A percentile compares a stretch with the other conserved stretches of the same genome.
phyloP scores from a whole-genome alignment of 1,140 invertebrate species.

The Samia ricini region DNA sequence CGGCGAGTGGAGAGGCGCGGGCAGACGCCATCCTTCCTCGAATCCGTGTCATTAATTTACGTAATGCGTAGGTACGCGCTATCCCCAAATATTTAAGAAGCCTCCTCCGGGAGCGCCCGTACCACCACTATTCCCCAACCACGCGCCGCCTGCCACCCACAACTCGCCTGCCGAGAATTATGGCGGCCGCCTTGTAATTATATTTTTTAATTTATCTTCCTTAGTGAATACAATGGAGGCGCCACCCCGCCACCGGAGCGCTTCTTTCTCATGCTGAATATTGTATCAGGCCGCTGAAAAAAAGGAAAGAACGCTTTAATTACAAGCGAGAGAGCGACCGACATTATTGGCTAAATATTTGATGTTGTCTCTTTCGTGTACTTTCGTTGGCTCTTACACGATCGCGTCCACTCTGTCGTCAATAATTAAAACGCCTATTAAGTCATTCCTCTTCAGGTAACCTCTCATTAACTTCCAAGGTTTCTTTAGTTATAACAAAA shows the following conservation, averaged over 20 bases:
- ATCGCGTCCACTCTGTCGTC: constrained; percentile 43
- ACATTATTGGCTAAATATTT: constrained; percentile 74
- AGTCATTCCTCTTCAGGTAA: constrained; percentile 62
- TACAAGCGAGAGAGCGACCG: constrained; percentile 73
- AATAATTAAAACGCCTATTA: constrained; percentile 76
- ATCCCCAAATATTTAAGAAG: constrained; percentile 78
- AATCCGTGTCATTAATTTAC: constrained; percentile 78
- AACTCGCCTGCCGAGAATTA: constrained; percentile 75
- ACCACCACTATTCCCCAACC: constrained; percentile 67
- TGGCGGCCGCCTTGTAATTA: constrained; percentile 79
- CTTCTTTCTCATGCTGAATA: constrained; percentile 77
- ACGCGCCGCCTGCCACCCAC: constrained; percentile 45
- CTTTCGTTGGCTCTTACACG: constrained; percentile 22
- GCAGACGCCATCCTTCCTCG: constrained; percentile 74
- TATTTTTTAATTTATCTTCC: constrained; percentile 80
- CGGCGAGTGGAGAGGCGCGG: constrained; percentile 41
- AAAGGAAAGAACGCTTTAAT: constrained; percentile 77
- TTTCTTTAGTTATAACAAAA: constrained; percentile 4
- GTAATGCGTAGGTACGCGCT: constrained; percentile 77
- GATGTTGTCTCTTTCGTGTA: constrained; percentile 71
- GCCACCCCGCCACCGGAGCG: constrained; percentile 71
- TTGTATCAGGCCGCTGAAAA: constrained; percentile 77
- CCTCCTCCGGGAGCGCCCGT: constrained; percentile 74
- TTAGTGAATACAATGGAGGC: constrained; percentile 78
- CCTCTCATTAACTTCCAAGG: constrained; percentile 42